A percentile compares a stretch with the other conserved stretches of the same genome.
Conservation (phyloP, 2,113 vertebrate genomes). For the Thunnus thynnus region DNA sequence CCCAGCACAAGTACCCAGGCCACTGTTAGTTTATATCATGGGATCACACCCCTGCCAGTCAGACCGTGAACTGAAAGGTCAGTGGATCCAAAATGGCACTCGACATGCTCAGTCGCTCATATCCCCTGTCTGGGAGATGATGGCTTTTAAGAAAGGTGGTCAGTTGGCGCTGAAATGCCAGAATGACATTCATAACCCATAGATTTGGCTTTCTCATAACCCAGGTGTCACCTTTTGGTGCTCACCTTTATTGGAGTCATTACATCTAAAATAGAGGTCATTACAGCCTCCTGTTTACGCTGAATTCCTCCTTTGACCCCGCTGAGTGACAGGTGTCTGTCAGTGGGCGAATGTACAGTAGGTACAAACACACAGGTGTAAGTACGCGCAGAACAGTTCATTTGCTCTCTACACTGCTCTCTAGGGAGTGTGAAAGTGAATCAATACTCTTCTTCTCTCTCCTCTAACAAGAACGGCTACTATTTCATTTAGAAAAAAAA, state of each 20-base stretch:
- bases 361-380: not conserved
- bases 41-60: conserved; percentile 45
- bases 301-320: not conserved
- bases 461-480: conserved; percentile 51
- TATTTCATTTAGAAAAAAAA: conserved; percentile 42
- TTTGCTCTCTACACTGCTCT: conserved; percentile 22
- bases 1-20: not conserved
- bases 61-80: conserved; percentile 64
- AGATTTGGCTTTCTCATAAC: conserved; percentile 39
- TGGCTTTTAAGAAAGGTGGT: conserved; percentile 51
- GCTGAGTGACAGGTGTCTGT: conserved; percentile 34
- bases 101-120: conserved; percentile 59
- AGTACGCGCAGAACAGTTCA: not conserved
- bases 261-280: conserved; percentile 6
- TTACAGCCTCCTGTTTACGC: conserved; percentile 4
- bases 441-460: conserved; percentile 46
- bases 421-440: conserved; percentile 31
- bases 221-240: conserved; percentile 21
- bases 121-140: conserved; percentile 43
- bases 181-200: conserved; percentile 43
- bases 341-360: conserved; percentile 2
- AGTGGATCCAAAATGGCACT: conserved; percentile 64
- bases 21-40: conserved; percentile 31
- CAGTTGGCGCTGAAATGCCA: conserved; percentile 59
- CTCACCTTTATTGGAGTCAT: conserved; percentile 11